These are phyloP conservation scores for Sebastiscus tertius DNA, from an alignment of 2,797 vertebrate genomes.

Conservation along the genomic window DNA sequence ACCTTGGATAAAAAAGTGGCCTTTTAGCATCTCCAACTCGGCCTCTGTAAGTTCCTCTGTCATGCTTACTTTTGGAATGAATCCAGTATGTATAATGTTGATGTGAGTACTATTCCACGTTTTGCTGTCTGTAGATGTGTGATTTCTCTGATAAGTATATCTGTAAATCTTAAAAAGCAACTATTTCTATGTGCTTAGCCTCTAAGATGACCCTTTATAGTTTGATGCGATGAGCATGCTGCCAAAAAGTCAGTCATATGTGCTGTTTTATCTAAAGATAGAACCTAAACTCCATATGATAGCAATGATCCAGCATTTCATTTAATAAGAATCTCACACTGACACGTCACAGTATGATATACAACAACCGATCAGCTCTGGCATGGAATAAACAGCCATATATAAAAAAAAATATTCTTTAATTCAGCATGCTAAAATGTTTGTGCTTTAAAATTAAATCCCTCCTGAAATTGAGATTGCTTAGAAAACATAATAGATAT, in stretches of 20 bases:
- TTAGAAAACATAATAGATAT: slow-evolving; percentile 3
- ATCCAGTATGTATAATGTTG: slow-evolving; percentile 45
- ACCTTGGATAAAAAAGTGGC: slow-evolving; percentile 76
- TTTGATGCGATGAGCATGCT: slow-evolving; percentile 71
- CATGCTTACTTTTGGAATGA: slow-evolving; percentile 54
- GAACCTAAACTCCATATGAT: slow-evolving; percentile 18
- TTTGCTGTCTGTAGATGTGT: slow-evolving; percentile 67
- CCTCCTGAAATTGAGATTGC: slow-evolving; percentile 8
- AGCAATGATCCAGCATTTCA: slow-evolving; percentile 27
- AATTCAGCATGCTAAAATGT: slow-evolving; percentile 59
- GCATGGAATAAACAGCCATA: slow-evolving; percentile 82
- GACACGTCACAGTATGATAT: slow-evolving; percentile 37
- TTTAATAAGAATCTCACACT: slow-evolving; percentile 13
- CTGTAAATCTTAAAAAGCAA: slow-evolving; percentile 49
- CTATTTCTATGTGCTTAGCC: slow-evolving; percentile 55
- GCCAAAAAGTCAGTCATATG: slow-evolving; percentile 59
- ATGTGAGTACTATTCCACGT: slow-evolving; percentile 55
- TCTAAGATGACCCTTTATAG: slow-evolving; percentile 58
- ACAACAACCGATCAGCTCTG: slow-evolving; percentile 56
- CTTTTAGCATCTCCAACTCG: slow-evolving; percentile 80
- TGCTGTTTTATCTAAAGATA: slow-evolving; percentile 60
- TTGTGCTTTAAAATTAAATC: slow-evolving; percentile 41
- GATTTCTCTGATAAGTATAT: slow-evolving; percentile 57
- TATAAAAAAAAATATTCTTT: slow-evolving; percentile 22
- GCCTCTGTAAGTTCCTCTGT: slow-evolving; percentile 61